phyloP scores from a whole-genome alignment of 2,113 vertebrate genomes.

The Cnemophilus loriae region DNA sequence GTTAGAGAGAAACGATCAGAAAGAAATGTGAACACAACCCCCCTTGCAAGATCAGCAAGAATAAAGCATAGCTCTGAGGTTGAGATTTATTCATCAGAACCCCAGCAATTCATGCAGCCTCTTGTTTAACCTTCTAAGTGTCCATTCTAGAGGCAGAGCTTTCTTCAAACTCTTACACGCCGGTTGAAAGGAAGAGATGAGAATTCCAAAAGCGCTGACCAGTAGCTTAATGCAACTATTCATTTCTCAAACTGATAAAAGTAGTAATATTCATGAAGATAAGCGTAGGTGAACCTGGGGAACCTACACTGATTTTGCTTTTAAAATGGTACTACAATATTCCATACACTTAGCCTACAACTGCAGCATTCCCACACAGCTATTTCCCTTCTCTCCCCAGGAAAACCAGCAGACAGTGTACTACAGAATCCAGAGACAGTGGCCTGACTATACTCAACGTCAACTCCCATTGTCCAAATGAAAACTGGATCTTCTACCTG shows the following conservation, averaged over 20 bases:
- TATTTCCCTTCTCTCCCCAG: neutral
- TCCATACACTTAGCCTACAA: neutral
- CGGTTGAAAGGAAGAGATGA: neutral
- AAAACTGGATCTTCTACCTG: neutral
- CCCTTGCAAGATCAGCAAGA: neutral
- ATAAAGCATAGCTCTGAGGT: neutral
- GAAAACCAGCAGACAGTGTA: neutral
- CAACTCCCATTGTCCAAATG: neutral
- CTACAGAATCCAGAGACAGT: neutral
- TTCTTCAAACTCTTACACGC: neutral
- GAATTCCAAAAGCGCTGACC: neutral
- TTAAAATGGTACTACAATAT: neutral
- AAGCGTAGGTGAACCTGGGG: neutral
- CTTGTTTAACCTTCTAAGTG: neutral
- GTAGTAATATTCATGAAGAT: neutral
- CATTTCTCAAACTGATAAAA: neutral
- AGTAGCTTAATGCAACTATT: neutral
- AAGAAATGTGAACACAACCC: neutral
- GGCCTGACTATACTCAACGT: neutral
- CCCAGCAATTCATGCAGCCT: neutral
- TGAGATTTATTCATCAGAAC: neutral
- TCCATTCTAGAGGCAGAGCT: neutral
- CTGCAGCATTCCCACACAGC: neutral
- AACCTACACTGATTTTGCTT: neutral
- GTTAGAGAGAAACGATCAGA: neutral